Percentiles rank a stretch among this genome's conserved stretches.
Evolutionary conservation across 2,888 invertebrate species (phyloP).

Genomic region (Pyralis farinalis): DNA sequence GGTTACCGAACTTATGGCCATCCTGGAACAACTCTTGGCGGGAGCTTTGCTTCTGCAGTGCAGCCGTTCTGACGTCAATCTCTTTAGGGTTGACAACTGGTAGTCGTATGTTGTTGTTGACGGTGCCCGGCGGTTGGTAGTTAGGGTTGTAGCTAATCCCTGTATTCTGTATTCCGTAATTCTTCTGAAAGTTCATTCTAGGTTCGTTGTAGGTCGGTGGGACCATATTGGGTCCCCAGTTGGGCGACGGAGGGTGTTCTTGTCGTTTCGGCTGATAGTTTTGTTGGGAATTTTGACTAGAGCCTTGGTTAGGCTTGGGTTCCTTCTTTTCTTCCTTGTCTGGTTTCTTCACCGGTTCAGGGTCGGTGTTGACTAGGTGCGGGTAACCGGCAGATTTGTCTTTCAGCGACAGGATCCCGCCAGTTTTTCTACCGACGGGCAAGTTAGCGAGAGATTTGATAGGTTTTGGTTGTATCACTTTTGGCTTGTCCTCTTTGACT

Average conservation of each 20-base stretch:
- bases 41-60: slow-evolving; percentile 68
- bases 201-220: slow-evolving; percentile 37
- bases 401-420: slow-evolving; percentile 75
- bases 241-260: slow-evolving; percentile 32
- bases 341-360: slow-evolving; percentile 48
- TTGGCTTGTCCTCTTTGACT: slow-evolving; percentile 55
- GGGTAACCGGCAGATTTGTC: slow-evolving; percentile 77
- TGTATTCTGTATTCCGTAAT: slow-evolving; percentile 53
- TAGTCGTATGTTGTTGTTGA: slow-evolving; percentile 37
- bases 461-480: slow-evolving; percentile 60
- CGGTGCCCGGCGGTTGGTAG: slow-evolving; percentile 27
- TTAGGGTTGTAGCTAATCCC: slow-evolving; percentile 51
- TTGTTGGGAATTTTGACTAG: slow-evolving; percentile 39
- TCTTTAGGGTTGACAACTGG: slow-evolving; percentile 77
- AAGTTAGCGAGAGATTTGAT: slow-evolving; percentile 66
- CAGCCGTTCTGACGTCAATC: slow-evolving; percentile 73
- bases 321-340: slow-evolving; percentile 65
- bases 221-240: slow-evolving; percentile 33
- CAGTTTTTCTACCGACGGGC: slow-evolving; percentile 68
- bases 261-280: slow-evolving; percentile 41
- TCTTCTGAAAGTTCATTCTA: slow-evolving; percentile 53
- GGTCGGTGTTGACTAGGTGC: slow-evolving; percentile 66
- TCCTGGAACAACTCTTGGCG: slow-evolving; percentile 63
- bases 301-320: slow-evolving; percentile 35
- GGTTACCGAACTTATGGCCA: slow-evolving; percentile 50